Conservation (phyloP, 2,888 invertebrate species). For the Pollenia amentaria region DNA sequence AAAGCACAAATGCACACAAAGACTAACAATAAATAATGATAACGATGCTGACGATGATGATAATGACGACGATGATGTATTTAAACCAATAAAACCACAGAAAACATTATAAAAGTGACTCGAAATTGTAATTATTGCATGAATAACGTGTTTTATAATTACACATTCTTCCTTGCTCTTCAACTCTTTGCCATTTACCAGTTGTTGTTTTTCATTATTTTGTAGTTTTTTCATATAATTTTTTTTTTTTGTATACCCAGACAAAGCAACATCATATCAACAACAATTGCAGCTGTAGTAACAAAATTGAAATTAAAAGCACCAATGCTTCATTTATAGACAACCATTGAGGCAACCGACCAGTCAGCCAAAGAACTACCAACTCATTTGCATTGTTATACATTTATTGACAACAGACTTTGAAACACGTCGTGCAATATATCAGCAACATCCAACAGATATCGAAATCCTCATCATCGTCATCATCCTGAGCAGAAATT, state of each 20-base stretch:
- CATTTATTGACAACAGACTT: constrained; percentile 67
- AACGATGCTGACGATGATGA: constrained; percentile 43
- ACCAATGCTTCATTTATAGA: constrained; percentile 62
- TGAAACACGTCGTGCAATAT: constrained; percentile 37
- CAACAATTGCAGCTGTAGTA: constrained; percentile 42
- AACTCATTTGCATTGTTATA: constrained; percentile 70
- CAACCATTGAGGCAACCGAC: constrained; percentile 54
- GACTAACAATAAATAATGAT: constrained; percentile 45
- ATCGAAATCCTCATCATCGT: constrained; percentile 28
- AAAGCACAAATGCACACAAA: constrained; percentile 41
- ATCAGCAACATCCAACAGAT: constrained; percentile 23
- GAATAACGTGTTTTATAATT: constrained; percentile 76
- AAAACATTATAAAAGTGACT: constrained; percentile 61
- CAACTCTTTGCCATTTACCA: not conserved
- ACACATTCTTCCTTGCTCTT: constrained; percentile 62
- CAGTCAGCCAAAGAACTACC: constrained; percentile 52
- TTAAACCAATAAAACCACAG: constrained; percentile 65
- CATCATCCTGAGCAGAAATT: constrained; percentile 27
- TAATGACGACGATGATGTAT: constrained; percentile 57
- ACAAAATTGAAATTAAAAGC: constrained; percentile 55
- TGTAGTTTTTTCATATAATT: constrained; percentile 31
- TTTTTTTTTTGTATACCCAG: constrained; percentile 13
- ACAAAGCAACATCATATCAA: constrained; percentile 56
- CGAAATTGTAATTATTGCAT: constrained; percentile 75
- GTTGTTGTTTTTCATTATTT: constrained; percentile 55